Evolutionary conservation across 2,888 invertebrate genomes (phyloP), one percentile per base, ranked within the genome.

Genomic region (Pyralis farinalis): DNA sequence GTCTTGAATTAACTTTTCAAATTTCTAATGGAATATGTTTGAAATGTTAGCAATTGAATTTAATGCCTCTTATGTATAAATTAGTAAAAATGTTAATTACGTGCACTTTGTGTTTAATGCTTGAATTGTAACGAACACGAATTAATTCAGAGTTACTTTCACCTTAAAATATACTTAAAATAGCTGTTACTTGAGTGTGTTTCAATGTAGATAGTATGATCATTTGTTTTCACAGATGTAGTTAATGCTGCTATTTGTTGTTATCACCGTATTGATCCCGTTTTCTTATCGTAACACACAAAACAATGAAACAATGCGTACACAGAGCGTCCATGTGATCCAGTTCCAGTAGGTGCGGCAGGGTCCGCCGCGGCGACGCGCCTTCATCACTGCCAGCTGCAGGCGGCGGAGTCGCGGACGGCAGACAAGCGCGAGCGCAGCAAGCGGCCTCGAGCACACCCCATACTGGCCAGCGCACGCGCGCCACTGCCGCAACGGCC

Each of bases 311-410:
- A 57, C 51, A 65, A 72, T 71, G 71, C 86, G 75, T 86, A 87
- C 87, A 83, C 79, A 82, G 57, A 86, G 64, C 54, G 76, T 82
- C 81, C 80, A 82, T 59, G 73, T 65, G 71, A 80, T 74, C 69
- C 71, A 71, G 63, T 53, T 55, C 57, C 60, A 56, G 56, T 61
- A 55, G 40, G 51, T 64, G 39, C 39, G 39, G 39, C 39, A 11
- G 57, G 51, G 53, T 35, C 46, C 40, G 54, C 53, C 51, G 49
- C 46, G 52, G 43, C 51, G 45, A 44, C 57, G 51, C 46, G 53
- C 58, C 55, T 47, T 57, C 71, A 71, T 71, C 63, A 58, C 68
- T 61, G 58, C 57, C 54, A 53, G 66, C 59, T 8, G 27, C 32
- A 8, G 28, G 11, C 7, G 3, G 25, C 10, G 35, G 16, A 22